phyloP scores from a whole-genome alignment of 2,797 vertebrate genomes.

The Xerus rutilus region DNA sequence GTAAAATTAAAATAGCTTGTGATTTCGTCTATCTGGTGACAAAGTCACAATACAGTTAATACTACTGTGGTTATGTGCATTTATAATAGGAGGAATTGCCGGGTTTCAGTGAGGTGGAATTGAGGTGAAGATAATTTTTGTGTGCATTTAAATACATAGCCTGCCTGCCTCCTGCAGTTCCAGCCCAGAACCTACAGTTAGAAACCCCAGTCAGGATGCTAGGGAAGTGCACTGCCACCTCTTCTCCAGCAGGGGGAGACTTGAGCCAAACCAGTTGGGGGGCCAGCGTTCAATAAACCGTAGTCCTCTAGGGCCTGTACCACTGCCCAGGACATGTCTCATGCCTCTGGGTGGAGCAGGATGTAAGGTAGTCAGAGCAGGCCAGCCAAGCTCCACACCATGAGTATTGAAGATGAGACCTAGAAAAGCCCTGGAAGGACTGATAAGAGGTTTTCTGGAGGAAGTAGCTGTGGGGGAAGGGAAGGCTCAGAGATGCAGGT shows the following conservation, averaged over 20 bases:
- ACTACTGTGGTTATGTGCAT: background rate
- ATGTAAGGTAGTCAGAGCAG: background rate
- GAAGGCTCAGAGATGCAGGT: accelerated
- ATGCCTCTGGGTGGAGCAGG: background rate
- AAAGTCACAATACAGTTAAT: background rate
- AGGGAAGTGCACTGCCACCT: background rate
- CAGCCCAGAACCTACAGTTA: background rate
- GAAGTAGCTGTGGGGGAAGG: background rate
- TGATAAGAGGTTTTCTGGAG: background rate
- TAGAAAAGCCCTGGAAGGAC: background rate
- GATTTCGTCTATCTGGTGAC: background rate
- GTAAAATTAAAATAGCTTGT: background rate
- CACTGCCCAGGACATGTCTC: background rate
- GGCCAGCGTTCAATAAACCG: too few species aligned
- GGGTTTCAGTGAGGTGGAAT: background rate
- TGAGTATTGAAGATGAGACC: background rate
- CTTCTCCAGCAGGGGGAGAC: constrained; percentile 66
- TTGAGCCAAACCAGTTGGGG: background rate
- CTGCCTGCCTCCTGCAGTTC: background rate
- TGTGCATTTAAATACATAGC: background rate
- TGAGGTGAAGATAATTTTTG: background rate
- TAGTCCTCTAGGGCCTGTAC: background rate
- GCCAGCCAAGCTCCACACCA: background rate
- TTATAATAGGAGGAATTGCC: background rate
- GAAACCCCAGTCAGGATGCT: background rate